phyloP scores from a whole-genome alignment of 2,888 invertebrate species.

The Autographa pulchrina region DNA sequence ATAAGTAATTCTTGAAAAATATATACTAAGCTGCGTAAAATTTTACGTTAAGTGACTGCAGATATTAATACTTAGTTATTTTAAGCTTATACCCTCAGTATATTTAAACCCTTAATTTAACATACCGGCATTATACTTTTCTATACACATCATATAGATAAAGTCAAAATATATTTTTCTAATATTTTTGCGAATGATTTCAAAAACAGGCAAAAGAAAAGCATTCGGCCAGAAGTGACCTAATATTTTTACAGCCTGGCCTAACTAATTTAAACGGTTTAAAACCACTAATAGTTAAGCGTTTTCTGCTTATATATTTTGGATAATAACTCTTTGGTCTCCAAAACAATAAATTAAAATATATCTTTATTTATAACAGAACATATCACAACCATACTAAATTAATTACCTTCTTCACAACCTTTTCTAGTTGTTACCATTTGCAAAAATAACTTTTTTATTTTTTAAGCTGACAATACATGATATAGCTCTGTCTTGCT shows the following conservation, averaged over 20 bases:
- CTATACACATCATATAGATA: background rate
- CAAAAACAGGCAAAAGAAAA: background rate
- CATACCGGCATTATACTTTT: no score
- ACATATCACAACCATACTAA: slow-evolving; percentile 46
- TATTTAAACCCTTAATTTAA: no score
- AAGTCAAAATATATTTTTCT: background rate
- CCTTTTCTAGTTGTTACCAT: slow-evolving; percentile 32
- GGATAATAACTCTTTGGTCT: slow-evolving; percentile 45
- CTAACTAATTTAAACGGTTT: slow-evolving; percentile 30
- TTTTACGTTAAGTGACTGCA: slow-evolving; percentile 3
- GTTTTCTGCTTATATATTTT: slow-evolving; percentile 46
- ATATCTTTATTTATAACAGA: slow-evolving; percentile 10
- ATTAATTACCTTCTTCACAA: slow-evolving; percentile 45
- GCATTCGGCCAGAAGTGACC: background rate
- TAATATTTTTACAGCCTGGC: background rate
- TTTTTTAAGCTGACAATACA: background rate
- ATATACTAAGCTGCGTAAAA: background rate
- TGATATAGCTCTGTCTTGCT: background rate
- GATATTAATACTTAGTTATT: no score
- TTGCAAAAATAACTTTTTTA: background rate
- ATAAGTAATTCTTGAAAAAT: no score
- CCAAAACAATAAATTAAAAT: slow-evolving; percentile 21
- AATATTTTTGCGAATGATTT: background rate
- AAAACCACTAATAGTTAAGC: slow-evolving; percentile 44
- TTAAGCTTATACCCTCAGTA: no score